Evolutionary conservation across 2,113 vertebrate species (phyloP), one percentile per base, ranked within the genome.

Genomic region (Donacobius atricapilla): DNA sequence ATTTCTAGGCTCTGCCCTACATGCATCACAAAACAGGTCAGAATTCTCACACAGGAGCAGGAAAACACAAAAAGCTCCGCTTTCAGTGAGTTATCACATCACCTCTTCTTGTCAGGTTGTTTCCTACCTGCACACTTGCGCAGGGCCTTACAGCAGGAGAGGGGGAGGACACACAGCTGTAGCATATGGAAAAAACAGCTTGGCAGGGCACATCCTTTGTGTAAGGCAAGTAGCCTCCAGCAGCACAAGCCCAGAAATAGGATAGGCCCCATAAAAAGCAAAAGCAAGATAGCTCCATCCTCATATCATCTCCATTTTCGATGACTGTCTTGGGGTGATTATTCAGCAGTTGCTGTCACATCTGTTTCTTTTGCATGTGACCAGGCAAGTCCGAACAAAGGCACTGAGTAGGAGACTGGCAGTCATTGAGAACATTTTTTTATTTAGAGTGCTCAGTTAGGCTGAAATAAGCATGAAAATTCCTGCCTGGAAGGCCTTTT

Each of bases 311-410:
- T 76, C 79, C n/a, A 39, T 69, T 72, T 92, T 31, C 85, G 61
- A 88, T 27, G 5, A 35, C 48, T 53, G 48, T 79, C 48, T 65
- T 42, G 40, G 61, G 20, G 85, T 53, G 63, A 90, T 94, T 96
- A 93, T 63, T 95, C 91, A 95, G 83, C 77, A 89, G 87, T 60
- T 94, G 77, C 83, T 87, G 66, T 82, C 61, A 76, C 84, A 89
- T 93, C 77, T 94, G 65, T 42, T 83, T 91, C 53, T 89, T 89
- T 15, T 4, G 19, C 81, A 60, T 7, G 65, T 71, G 80, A 91
- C 89, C 40, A 76, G 35, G 65, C 69, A 75, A 84, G 37, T 21
- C 57, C 56, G 39, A 82, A 83, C 60, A 70, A 84, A 93, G 50
- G 61, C 60, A 1, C 48, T 7, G 31, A 91, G 53, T 2, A 72